phyloP scores from a whole-genome alignment of 2,797 vertebrate genomes.

The Odontamblyopus lacepedii region DNA sequence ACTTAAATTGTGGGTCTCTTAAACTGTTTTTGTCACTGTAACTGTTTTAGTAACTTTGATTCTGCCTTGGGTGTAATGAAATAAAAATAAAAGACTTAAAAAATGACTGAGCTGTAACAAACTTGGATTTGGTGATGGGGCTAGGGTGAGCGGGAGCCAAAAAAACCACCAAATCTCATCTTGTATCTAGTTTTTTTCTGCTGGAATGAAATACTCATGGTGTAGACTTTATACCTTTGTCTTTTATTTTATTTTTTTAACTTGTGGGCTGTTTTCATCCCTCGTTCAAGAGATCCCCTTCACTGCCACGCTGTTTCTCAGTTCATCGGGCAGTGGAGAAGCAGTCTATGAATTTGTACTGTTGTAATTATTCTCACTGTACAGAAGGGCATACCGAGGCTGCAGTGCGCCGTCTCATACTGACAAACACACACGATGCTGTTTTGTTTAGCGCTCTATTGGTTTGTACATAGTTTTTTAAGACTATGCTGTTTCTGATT shows the following conservation, averaged over 20 bases:
- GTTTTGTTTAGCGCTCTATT: constrained; percentile 85
- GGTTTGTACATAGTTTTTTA: constrained; percentile 90
- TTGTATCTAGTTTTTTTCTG: constrained; percentile 91
- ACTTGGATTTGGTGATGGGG: constrained; percentile 49
- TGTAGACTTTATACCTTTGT: constrained; percentile 95
- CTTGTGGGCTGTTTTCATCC: constrained; percentile 87
- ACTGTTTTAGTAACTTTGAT: constrained; percentile 98
- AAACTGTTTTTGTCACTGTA: constrained; percentile 99
- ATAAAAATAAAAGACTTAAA: constrained; percentile 70
- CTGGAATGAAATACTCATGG: constrained; percentile 92
- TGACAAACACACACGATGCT: constrained; percentile 80
- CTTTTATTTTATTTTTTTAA: constrained; percentile 75
- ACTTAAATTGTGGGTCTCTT: constrained; percentile 98
- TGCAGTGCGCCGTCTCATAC: constrained; percentile 81
- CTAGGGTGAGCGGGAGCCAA: constrained; percentile 60
- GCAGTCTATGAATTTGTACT: constrained; percentile 85
- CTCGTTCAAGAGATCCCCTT: constrained; percentile 78
- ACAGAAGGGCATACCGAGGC: constrained; percentile 83
- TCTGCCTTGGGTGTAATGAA: constrained; percentile 97
- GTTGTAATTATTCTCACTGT: constrained; percentile 87
- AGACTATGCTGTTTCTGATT: constrained; percentile 67
- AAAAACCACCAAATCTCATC: constrained; percentile 83
- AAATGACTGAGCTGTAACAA: constrained; percentile 62
- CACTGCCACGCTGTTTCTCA: constrained; percentile 89
- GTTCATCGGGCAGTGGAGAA: constrained; percentile 91